These are phyloP conservation scores for Sphaerophoria taeniata DNA, from an alignment of 2,888 invertebrate genomes.

Conservation along the genomic window DNA sequence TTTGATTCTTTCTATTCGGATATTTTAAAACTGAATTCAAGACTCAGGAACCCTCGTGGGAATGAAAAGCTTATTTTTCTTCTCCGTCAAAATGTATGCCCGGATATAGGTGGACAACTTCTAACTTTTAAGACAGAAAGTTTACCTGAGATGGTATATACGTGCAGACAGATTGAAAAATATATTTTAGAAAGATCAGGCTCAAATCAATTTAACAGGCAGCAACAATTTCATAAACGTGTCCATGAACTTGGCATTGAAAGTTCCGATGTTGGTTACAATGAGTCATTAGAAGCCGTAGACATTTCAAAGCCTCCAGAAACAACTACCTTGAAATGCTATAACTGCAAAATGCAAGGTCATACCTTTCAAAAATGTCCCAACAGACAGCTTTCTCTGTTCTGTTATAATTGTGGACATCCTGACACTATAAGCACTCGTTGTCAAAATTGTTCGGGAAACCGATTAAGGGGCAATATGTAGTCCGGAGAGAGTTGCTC, in stretches of 20 bases:
- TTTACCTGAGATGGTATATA: background rate
- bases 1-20: background rate
- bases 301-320: background rate
- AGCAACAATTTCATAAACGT: background rate
- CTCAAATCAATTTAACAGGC: background rate
- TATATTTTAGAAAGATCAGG: background rate
- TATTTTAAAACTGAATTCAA: background rate
- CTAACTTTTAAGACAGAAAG: background rate
- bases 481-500: background rate
- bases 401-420: background rate
- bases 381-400: background rate
- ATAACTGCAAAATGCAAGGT: background rate
- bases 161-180: background rate
- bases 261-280: no score
- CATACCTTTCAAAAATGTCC: background rate
- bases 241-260: background rate
- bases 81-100: background rate
- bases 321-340: background rate
- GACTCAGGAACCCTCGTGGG: background rate
- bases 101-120: background rate
- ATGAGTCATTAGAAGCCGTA: no score
- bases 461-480: background rate
- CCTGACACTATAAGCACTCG: background rate
- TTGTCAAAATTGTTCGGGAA: slow-evolving; percentile 1
- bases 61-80: background rate